Evolutionary conservation across 92 coral and sea anemone species (phyloP).

Genomic region (Porites rus): DNA sequence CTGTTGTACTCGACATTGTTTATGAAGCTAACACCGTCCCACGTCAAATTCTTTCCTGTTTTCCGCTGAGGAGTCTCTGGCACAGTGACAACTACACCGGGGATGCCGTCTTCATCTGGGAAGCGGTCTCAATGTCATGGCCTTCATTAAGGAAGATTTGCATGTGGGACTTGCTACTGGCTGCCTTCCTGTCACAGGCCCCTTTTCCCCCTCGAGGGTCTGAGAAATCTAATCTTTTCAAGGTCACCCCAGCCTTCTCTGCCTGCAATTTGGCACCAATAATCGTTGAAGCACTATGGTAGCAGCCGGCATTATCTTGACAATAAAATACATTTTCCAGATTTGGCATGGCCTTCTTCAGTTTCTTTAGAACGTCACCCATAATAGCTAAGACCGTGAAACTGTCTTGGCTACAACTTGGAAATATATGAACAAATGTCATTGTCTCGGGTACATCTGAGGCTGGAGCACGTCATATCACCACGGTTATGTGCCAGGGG

Average conservation of each 20-base stretch:
- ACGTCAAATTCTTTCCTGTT: not conserved
- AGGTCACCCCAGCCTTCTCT: not conserved
- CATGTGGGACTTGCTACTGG: not conserved
- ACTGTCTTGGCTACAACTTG: not conserved
- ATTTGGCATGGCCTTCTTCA: not conserved
- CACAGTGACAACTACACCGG: not conserved
- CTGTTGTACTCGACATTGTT: constrained; percentile 9
- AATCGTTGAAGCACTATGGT: not conserved
- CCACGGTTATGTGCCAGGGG: not conserved
- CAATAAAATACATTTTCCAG: not conserved
- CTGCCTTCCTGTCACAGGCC: not conserved
- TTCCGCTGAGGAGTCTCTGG: not conserved
- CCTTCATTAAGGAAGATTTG: not conserved
- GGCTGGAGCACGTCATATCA: not conserved
- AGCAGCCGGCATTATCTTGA: not conserved
- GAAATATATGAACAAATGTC: not conserved
- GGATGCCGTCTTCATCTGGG: not conserved
- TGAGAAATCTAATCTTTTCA: not conserved
- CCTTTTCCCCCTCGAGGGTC: not conserved
- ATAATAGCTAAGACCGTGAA: not conserved
- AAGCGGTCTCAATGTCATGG: not conserved
- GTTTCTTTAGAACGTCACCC: not conserved
- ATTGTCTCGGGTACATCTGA: not conserved
- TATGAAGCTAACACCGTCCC: constrained; percentile 28
- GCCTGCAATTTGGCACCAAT: not conserved